Evolutionary conservation across 2,888 invertebrate species (phyloP).

Genomic region (Chouioia cunea): DNA sequence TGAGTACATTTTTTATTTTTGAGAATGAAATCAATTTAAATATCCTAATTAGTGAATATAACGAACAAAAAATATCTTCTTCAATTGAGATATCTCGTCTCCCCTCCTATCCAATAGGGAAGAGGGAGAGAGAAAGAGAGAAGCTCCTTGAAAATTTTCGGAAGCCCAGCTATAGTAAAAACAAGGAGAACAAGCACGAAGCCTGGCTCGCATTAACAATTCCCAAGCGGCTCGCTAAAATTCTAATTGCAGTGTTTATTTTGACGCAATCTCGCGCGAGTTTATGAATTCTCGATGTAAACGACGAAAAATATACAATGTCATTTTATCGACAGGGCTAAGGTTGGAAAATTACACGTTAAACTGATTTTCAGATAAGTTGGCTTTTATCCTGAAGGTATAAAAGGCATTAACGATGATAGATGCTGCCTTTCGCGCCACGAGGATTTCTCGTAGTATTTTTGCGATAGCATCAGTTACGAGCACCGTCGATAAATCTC

Average conservation of each 20-base stretch:
- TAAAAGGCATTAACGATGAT: constrained; percentile 26
- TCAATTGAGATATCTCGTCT: background rate
- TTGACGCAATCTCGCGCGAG: constrained; percentile 14
- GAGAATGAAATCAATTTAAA: background rate
- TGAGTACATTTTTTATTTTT: background rate
- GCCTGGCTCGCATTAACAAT: too few relatives aligned
- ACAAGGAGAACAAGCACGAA: too few relatives aligned
- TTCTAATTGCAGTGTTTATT: constrained; percentile 42
- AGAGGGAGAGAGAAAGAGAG: background rate
- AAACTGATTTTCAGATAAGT: constrained; percentile 29
- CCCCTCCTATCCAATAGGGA: too few relatives aligned
- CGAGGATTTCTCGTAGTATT: constrained; percentile 1
- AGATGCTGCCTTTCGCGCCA: constrained; percentile 9
- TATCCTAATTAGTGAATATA: background rate
- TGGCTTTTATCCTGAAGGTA: constrained; percentile 9
- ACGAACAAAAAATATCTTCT: background rate
- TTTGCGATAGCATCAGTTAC: background rate
- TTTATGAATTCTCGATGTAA: constrained; percentile 32
- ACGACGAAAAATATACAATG: constrained; percentile 1
- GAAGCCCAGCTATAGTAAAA: too few relatives aligned
- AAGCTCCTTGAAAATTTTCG: background rate
- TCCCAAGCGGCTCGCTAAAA: too few relatives aligned
- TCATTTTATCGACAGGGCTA: constrained; percentile 26
- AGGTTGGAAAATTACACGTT: constrained; percentile 20
- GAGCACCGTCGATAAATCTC: background rate